Base-by-base conservation (phyloP, 2,113 vertebrate species). In the Laticauda laticaudata region DNA sequence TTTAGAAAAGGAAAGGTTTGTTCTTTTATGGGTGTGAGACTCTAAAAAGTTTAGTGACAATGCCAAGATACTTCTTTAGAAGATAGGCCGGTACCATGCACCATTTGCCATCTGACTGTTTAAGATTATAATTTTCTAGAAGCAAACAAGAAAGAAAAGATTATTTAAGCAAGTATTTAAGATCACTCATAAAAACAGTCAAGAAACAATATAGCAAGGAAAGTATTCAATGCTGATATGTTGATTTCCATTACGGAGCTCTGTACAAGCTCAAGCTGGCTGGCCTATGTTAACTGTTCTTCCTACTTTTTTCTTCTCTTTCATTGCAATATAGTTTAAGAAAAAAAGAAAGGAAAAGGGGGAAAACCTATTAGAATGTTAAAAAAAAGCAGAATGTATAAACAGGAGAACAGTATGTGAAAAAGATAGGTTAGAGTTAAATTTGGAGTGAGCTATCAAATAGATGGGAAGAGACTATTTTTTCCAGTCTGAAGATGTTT, bases 1-100 rank as follows among this genome's bases (percentile, higher is more conserved):
- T 96, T 89, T 88, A 88, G 91, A 56, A 94, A 94, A 93, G 69
- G 91, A 91, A 94, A 91, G 91, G 95, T 95, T 81, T 93, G 0
- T 5, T 91, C 34, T 69, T 34, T 86, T 90, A 2, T 43, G 64
- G 57, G 59, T 90, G 93, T 29, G 3, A 24, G 91, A 56, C n/a
- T 88, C 39, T 86, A 12, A 34, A 54, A 15, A 81, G 88, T 81
- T 92, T 59, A 39, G 21, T 0, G 0, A 45, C 1, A 86, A 34
- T 54, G 39, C 29, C 43, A 94, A 45, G 29, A 11, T 51, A 59
- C 3, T 61, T 89, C 88, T n/a, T 10, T 93, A 89, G 0, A 0
- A 88, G 88, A 20, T 45, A 45, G 48, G 86, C 0, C 0, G 86
- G 54, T 90, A 24, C 81, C 86, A 86, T 90, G 51, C 23, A 23